phyloP scores from a whole-genome alignment of 2,113 vertebrate genomes.

The Ammodytes marinus region DNA sequence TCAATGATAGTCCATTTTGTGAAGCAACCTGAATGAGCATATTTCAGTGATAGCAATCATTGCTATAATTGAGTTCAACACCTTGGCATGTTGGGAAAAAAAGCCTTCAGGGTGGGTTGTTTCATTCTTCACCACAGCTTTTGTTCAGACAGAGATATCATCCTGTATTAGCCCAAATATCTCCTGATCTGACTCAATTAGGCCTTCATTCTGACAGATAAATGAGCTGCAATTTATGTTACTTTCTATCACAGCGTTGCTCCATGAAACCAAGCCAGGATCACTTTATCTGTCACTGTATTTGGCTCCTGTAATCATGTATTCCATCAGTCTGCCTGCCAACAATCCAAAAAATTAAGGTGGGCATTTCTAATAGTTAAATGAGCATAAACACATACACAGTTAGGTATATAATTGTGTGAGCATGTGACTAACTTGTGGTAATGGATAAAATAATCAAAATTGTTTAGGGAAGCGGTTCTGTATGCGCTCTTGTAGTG shows the following conservation, averaged over 20 bases:
- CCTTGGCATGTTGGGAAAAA: neutral
- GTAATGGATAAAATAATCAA: neutral
- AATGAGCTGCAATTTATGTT: conserved; percentile 41
- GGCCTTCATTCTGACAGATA: conserved; percentile 39
- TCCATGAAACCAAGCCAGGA: conserved; percentile 15
- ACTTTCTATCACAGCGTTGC: conserved; percentile 6
- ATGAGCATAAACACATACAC: neutral
- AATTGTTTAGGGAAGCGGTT: neutral
- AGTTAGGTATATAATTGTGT: neutral
- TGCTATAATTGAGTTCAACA: neutral
- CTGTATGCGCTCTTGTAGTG: neutral
- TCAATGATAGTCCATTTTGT: neutral
- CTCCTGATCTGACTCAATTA: conserved; percentile 50
- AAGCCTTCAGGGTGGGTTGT: neutral
- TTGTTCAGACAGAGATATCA: conserved; percentile 23
- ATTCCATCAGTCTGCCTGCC: conserved; percentile 35
- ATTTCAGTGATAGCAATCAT: neutral
- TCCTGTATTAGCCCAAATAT: conserved; percentile 16
- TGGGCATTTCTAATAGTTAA: conserved; percentile 9
- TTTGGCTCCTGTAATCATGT: conserved; percentile 46
- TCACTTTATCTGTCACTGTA: conserved; percentile 45
- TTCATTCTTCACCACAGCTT: conserved; percentile 17
- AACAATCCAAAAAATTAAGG: conserved; percentile 2
- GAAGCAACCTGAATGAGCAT: conserved; percentile 9
- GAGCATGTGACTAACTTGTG: neutral